Percentiles rank a stretch among this genome's conserved stretches.
Conservation (phyloP, 2,113 vertebrate species). For the Furnarius figulus region DNA sequence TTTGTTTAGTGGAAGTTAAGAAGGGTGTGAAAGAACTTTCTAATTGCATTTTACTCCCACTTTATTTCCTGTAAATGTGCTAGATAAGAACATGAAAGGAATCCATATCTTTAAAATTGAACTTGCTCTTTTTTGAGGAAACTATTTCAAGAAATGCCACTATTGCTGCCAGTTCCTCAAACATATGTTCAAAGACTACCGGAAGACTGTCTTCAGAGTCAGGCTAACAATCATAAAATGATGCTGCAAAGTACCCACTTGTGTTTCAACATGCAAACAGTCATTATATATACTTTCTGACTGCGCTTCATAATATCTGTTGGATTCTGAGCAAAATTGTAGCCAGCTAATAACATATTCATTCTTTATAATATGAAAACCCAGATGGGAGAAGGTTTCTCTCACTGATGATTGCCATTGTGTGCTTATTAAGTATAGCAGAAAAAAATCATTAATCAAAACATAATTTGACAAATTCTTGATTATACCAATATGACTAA, state of each 20-base stretch:
- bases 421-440: constrained; percentile 10
- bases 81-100: not conserved
- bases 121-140: not conserved
- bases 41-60: not conserved
- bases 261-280: constrained; percentile 32
- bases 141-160: constrained; percentile 13
- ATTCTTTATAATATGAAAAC: constrained; percentile 2
- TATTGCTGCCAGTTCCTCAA: not conserved
- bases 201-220: not conserved
- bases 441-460: constrained; percentile 40
- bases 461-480: constrained; percentile 52
- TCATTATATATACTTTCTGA: constrained; percentile 41
- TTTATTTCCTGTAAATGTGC: not conserved
- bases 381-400: not conserved
- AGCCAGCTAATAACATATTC: constrained; percentile 17
- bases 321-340: constrained; percentile 21
- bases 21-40: not conserved
- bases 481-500: constrained; percentile 44
- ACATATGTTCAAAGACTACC: not conserved
- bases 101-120: not conserved
- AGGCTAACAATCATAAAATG: constrained; percentile 18
- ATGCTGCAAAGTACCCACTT: constrained; percentile 39
- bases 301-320: not conserved
- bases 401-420: not conserved
- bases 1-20: not conserved